Base-by-base conservation (phyloP, 2,888 invertebrate genomes). In the Microctonus brassicae region DNA sequence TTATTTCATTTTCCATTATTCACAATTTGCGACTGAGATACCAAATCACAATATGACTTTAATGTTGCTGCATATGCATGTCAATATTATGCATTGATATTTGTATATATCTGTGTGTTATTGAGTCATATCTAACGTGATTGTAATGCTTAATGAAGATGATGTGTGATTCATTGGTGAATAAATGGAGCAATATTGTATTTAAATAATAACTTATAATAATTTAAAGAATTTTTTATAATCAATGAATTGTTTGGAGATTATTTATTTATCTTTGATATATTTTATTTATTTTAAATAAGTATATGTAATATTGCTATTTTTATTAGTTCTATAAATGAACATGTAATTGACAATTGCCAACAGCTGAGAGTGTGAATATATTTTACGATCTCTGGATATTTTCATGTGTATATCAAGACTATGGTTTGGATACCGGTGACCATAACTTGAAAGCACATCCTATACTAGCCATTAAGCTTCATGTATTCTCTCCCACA, bases 351-450 rank as follows among this genome's bases (percentile, higher is more conserved):
- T 47, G 17, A 47, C 7, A 4, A 47, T 47, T 47, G 47, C 17
- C 17, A 47, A 47, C 20, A 47, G 47, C 47, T 47, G 20, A 47
- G 20, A n/a, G n/a, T n/a, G n/a, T n/a, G n/a, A n/a, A n/a, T 17
- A 7, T 20, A 17, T 17, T 47, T 47, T 47, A 17, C 47, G 47
- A 47, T 58, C n/a, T 11, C 7, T n/a, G 20, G 17, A 29, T 29
- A 29, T 47, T 17, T 69, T 68, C 60, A 67, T 63, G 73, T 73
- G 72, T 75, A 75, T 76, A 73, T 47, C 17, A 47, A 47, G 74
- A 75, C 70, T 68, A 55, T 72, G 66, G 75, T 77, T 76, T 72
- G 74, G 75, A 76, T 75, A 74, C 73, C 68, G 73, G 69, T 70
- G 47, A 72, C 74, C 69, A 70, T 75, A 73, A 77, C 76, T 73